phyloP scores from a whole-genome alignment of 2,113 vertebrate genomes.

The Myodes glareolus region DNA sequence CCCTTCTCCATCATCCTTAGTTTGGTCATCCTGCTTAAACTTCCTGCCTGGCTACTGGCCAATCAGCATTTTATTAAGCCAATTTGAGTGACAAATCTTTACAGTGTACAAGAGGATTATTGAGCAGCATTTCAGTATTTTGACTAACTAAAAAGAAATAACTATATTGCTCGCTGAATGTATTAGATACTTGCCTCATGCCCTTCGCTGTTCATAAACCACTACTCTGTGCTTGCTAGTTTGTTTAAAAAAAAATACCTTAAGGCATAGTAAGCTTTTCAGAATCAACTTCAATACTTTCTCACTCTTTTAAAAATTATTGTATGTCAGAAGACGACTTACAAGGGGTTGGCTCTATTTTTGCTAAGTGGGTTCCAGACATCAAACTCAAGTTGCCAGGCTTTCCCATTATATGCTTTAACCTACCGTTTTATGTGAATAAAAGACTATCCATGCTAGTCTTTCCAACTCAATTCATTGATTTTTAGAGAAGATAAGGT shows the following conservation, averaged over 20 bases:
- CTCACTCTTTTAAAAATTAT: not conserved
- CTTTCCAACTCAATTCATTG: not conserved
- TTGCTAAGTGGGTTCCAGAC: not conserved
- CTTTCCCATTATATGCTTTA: not conserved
- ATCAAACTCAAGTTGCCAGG: not conserved
- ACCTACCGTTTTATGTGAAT: not conserved
- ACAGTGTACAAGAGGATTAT: too few relatives aligned
- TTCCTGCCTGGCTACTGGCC: too few relatives aligned
- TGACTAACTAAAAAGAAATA: not conserved
- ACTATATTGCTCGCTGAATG: not conserved
- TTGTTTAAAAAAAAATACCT: not conserved
- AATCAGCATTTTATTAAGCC: too few relatives aligned
- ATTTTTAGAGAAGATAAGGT: not conserved
- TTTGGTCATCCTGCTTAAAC: too few relatives aligned
- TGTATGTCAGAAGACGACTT: not conserved
- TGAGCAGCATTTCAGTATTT: not conserved
- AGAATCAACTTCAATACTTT: constrained; percentile 2
- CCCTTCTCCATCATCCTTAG: too few relatives aligned
- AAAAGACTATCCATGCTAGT: not conserved
- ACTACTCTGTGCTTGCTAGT: not conserved
- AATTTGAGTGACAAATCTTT: too few relatives aligned
- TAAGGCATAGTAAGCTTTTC: not conserved
- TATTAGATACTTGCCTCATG: not conserved
- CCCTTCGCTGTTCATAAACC: not conserved
- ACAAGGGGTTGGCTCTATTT: not conserved